These are phyloP conservation scores for Venturia canescens DNA, from an alignment of 1,140 invertebrate genomes.

Conservation along the genomic window DNA sequence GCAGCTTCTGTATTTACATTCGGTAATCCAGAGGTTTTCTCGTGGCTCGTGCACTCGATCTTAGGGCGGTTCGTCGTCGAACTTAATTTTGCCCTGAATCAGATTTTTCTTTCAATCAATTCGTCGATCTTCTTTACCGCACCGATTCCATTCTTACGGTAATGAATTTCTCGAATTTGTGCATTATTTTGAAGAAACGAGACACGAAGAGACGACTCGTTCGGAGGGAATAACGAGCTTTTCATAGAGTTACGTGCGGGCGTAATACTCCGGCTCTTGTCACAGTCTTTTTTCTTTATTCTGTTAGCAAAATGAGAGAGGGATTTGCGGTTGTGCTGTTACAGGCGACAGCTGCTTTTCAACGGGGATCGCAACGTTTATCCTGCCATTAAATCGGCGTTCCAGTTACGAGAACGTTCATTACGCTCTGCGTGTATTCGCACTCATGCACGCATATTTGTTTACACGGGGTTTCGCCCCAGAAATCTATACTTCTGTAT, in stretches of 20 bases:
- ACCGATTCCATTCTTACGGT: too few species aligned
- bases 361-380: constrained; percentile 39
- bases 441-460: not conserved
- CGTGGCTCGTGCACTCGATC: too few species aligned
- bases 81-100: too few species aligned
- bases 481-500: not conserved
- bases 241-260: not conserved
- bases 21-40: too few species aligned
- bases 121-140: too few species aligned
- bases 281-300: not conserved
- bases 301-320: constrained; percentile 1
- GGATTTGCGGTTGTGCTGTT: not conserved
- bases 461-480: not conserved
- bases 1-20: too few species aligned
- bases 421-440: constrained; percentile 8
- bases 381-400: constrained; percentile 45
- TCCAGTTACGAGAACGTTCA: constrained; percentile 47
- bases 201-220: too few species aligned
- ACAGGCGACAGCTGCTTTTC: not conserved
- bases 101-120: too few species aligned
- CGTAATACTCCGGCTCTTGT: not conserved
- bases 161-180: too few species aligned
- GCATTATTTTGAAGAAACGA: too few species aligned
- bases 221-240: not conserved
- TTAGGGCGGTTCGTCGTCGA: too few species aligned